Base-by-base conservation (phyloP, 2,888 invertebrate genomes). In the Malthinus seriepunctatus region DNA sequence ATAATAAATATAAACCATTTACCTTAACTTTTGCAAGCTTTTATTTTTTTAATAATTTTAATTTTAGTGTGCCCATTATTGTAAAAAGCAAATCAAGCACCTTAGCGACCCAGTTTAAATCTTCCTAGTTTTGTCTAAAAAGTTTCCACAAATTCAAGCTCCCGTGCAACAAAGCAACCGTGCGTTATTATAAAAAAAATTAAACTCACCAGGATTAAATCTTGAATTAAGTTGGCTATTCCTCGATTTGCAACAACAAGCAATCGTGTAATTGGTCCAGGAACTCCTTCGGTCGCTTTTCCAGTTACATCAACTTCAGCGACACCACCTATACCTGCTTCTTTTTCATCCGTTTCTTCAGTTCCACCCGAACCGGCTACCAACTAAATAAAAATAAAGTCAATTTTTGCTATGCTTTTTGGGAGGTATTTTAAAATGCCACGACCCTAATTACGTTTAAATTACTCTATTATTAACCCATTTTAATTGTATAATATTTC, bases 171-270 rank as follows among this genome's bases (percentile, higher is more conserved):
- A 23, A 23, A 23, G 23, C 23, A 3, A 23, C 2, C 23, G 23
- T 23, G 23, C 23, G 23, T 23, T 3, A 3, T 23, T 23, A 3
- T 23, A 23, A 34, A 46, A 32, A 11, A 37, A 15, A 15, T 31
- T 23, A 12, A 60, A 78, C 83, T 84, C 79, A 93, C 92, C 77
- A 93, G 85, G 80, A 93, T 93, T 73, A 93, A 85, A 81, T 93
- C 93, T 80, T 93, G 92, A 70, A 93, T 86, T 71, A 93, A 86
- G 79, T 93, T 93, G 72, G 93, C 90, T 71, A 93, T 85, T 68
- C 93, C 93, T 69, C 93, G 84, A 80, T 93, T 93, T 72, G 91
- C 93, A 73, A 93, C 87, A 72, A 93, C 91, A 78, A 93, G 91
- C 56, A 93, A 85, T 76, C 93, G 84, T 60, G 93, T 93, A 73